Evolutionary conservation across 2,113 vertebrate genomes (phyloP).

Genomic region (Cariama cristata): DNA sequence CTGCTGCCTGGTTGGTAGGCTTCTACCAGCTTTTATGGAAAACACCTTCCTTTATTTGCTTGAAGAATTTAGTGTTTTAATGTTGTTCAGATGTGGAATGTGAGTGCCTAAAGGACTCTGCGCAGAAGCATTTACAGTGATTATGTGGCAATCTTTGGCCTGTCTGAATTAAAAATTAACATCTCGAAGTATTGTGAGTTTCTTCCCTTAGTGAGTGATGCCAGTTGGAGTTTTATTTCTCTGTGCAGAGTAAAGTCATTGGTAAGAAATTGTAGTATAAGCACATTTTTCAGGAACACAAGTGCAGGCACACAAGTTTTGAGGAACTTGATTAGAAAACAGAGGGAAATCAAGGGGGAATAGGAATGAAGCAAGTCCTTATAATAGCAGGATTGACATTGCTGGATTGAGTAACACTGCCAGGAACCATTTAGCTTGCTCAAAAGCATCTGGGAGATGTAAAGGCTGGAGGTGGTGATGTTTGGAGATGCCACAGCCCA

Average conservation of each 20-base stretch:
- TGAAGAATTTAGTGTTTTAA: neutral
- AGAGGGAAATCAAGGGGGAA: neutral
- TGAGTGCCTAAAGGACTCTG: neutral
- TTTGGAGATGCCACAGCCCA: neutral
- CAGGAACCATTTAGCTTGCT: neutral
- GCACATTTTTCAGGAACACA: neutral
- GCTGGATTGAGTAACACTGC: neutral
- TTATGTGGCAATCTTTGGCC: neutral
- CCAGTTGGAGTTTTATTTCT: neutral
- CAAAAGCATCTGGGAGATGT: neutral
- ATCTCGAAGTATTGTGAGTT: neutral
- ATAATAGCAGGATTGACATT: neutral
- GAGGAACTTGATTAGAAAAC: neutral
- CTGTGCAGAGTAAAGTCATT: neutral
- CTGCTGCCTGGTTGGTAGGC: neutral
- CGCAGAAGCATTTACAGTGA: neutral
- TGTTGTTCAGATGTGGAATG: neutral
- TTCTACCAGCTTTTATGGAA: neutral
- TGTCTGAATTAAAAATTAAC: neutral
- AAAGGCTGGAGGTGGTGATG: neutral
- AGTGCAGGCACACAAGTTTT: neutral
- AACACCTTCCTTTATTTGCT: neutral
- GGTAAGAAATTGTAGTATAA: neutral
- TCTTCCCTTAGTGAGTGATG: neutral
- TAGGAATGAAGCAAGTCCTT: neutral